Percentiles rank a stretch among this genome's conserved stretches.
phyloP scores from a whole-genome alignment of 2,113 vertebrate genomes.

The Seriola dumerili region DNA sequence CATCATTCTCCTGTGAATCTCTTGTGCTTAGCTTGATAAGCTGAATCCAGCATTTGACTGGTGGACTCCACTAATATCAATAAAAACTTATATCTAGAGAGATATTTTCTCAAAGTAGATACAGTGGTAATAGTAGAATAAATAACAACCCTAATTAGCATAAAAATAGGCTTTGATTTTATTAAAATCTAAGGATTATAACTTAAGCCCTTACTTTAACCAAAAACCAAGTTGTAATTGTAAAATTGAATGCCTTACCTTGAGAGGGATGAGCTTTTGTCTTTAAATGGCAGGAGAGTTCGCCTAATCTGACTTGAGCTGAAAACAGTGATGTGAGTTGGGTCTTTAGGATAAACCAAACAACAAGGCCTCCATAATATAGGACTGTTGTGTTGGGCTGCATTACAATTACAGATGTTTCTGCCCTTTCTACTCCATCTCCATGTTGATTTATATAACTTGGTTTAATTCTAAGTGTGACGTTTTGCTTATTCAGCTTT shows the following conservation, averaged over 20 bases:
- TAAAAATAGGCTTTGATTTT: not conserved
- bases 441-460: slow-evolving; percentile 17
- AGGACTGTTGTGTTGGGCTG: not conserved
- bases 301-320: not conserved
- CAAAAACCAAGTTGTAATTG: not conserved
- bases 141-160: not conserved
- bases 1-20: no score
- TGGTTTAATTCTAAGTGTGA: slow-evolving; percentile 28
- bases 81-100: not conserved
- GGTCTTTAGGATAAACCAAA: not conserved
- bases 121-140: not conserved
- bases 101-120: not conserved
- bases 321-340: not conserved
- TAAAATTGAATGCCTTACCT: not conserved
- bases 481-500: slow-evolving; percentile 43
- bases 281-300: not conserved
- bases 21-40: not conserved
- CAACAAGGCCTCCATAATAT: not conserved
- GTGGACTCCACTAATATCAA: not conserved
- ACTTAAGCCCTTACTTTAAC: not conserved
- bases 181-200: not conserved
- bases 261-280: not conserved
- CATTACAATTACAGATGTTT: not conserved
- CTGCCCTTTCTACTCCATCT: not conserved
- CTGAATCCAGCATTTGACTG: not conserved